Evolutionary conservation across 2,888 invertebrate species (phyloP), one percentile per base, ranked within the genome.

Genomic region (Epistrophe eligans): DNA sequence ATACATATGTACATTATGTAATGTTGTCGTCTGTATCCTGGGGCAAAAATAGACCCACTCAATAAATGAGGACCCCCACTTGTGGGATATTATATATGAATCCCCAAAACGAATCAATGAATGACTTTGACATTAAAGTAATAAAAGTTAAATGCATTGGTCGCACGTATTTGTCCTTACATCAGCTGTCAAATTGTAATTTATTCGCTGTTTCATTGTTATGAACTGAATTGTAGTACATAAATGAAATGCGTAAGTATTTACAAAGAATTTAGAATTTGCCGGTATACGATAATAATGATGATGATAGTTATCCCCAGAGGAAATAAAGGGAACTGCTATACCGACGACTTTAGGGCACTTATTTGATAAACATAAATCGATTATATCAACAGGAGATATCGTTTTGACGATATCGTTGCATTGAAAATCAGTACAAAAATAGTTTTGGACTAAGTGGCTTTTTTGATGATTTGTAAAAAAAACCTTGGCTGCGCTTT

Each of bases 1-100:
- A 17, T 55, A 9, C 24, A 24, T 24, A 24, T 24, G 24, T 24
- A 24, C 24, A 24, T 24, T 24, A 24, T 24, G 24, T 24, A 28
- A 40, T 28, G 5, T 28, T 45, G 45, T 48, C 32, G 45, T 45
- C 28, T 64, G 64, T 45, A 45, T 9, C 45, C 45, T 45, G 0
- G n/a, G 5, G 58, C 38, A n/a, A 32, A 45, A 45, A 32, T 28
- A 28, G 28, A 24, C 24, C 62, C 24, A 62, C 62, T 43, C 43
- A 45, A 64, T 64, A 64, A 64, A 45, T 45, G 45, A 32, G 43
- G 17, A 45, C 28, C 13, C n/a, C 64, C 45, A 64, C 64, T 64
- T 64, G 28, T 32, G 32, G 15, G 8, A 35, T 35, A 32, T 32
- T 4, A 32, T 19, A 32, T 19, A 60, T 13, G 60, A 48, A 64